Evolutionary conservation across 2,113 vertebrate species (phyloP).

Genomic region (Vulpes ferrilata): DNA sequence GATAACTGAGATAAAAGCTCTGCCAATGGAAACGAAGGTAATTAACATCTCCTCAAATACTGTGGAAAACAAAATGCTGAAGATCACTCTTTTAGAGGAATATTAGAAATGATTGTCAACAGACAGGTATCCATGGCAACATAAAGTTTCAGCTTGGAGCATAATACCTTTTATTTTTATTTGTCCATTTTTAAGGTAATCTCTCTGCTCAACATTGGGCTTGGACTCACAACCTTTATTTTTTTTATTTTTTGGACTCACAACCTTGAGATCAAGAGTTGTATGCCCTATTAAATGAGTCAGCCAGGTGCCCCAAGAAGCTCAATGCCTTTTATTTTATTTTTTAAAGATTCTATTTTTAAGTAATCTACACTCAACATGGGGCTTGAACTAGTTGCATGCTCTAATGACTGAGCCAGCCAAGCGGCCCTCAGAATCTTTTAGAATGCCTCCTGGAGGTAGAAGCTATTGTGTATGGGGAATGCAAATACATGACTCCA

Average conservation of each 20-base stretch:
- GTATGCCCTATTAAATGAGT: background rate
- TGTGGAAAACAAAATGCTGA: background rate
- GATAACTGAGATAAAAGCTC: slow-evolving; percentile 99
- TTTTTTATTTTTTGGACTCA: background rate
- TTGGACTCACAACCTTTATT: background rate
- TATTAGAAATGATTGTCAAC: background rate
- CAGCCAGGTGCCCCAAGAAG: background rate
- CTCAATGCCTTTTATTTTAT: background rate
- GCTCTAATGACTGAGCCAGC: background rate
- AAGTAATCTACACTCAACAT: background rate
- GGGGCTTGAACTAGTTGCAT: background rate
- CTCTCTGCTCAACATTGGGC: background rate
- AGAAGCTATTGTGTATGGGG: background rate
- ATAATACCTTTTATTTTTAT: background rate
- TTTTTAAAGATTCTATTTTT: background rate
- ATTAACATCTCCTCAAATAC: background rate
- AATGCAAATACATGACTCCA: background rate
- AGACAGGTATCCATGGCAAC: background rate
- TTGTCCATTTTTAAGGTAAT: background rate
- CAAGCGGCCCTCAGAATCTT: background rate
- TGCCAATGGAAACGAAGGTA: slow-evolving; percentile 85
- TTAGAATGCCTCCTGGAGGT: background rate
- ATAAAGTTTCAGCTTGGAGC: background rate
- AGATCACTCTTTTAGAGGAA: background rate
- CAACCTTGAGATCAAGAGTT: background rate